phyloP scores from a whole-genome alignment of 2,797 vertebrate genomes.

The Hydrophis major region DNA sequence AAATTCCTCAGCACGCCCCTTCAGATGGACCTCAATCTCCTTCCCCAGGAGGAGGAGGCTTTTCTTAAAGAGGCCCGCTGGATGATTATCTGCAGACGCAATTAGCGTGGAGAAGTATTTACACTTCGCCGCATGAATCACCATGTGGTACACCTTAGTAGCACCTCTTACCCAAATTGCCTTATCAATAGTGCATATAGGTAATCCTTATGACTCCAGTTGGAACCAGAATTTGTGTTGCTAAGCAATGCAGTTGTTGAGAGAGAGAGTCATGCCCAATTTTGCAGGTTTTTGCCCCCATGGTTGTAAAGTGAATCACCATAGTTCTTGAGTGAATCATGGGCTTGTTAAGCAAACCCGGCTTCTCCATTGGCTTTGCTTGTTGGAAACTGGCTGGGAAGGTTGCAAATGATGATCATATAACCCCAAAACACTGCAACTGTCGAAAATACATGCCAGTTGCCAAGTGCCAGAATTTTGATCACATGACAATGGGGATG shows the following conservation, averaged over 20 bases:
- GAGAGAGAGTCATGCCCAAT: background rate
- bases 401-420: background rate
- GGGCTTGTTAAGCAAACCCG: background rate
- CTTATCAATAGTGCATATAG: background rate
- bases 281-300: background rate
- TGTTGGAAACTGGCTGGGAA: background rate
- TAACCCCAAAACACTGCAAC: background rate
- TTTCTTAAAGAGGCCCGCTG: no score
- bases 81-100: no score
- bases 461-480: background rate
- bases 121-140: no score
- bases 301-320: background rate
- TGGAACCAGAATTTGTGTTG: background rate
- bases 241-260: background rate
- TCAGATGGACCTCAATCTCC: no score
- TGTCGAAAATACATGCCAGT: background rate
- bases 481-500: background rate
- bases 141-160: no score
- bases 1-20: no score
- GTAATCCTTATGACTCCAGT: background rate
- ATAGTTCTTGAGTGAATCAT: background rate
- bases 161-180: no score
- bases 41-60: no score
- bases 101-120: no score
- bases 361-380: background rate